Conservation (phyloP, 2,113 vertebrate genomes). For the Calidris pugnax region DNA sequence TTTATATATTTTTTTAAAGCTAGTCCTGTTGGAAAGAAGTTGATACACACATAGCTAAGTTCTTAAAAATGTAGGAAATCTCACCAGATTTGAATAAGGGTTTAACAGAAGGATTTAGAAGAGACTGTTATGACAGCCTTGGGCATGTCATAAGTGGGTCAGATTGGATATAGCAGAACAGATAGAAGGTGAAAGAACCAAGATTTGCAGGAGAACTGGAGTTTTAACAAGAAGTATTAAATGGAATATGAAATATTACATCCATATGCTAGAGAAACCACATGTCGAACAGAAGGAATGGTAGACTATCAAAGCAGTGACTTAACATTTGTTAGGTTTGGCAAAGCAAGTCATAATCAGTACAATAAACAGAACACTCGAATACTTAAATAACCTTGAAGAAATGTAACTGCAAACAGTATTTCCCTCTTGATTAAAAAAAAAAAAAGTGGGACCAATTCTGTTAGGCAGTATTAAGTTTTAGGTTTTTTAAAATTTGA, state of each 20-base stretch:
- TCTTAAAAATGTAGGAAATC: conserved; percentile 20
- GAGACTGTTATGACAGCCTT: background rate
- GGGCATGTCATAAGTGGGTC: background rate
- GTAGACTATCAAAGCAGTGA: conserved; percentile 50
- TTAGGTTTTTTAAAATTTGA: background rate
- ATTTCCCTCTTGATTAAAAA: conserved; percentile 17
- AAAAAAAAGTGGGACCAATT: background rate
- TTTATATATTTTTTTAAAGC: background rate
- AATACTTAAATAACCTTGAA: conserved; percentile 60
- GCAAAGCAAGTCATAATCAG: conserved; percentile 53
- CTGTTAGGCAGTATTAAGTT: background rate
- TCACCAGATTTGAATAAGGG: background rate
- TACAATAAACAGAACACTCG: conserved; percentile 57
- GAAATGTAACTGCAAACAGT: conserved; percentile 22
- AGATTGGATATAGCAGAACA: conserved; percentile 3
- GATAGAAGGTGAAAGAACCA: conserved; percentile 37
- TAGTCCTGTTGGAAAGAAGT: background rate
- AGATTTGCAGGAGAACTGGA: conserved; percentile 16
- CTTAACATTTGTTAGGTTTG: conserved; percentile 66
- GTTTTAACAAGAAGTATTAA: conserved; percentile 62
- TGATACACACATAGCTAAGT: background rate
- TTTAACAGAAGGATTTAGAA: conserved; percentile 13
- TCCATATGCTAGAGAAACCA: conserved; percentile 69
- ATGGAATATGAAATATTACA: conserved; percentile 60
- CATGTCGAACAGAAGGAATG: conserved; percentile 65